Evolutionary conservation across 2,797 vertebrate genomes (phyloP).

Genomic region (Scolopax rusticola): DNA sequence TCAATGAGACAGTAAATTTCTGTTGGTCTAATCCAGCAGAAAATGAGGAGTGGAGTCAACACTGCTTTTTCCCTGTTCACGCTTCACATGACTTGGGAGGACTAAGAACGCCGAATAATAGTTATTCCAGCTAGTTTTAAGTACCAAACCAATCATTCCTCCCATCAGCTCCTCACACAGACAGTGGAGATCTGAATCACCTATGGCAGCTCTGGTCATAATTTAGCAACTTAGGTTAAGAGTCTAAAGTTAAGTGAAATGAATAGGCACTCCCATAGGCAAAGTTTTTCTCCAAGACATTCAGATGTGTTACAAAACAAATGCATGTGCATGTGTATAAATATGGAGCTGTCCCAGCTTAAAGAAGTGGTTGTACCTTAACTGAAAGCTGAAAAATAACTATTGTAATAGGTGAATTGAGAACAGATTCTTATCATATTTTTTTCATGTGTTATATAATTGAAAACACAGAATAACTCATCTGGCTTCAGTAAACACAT

Average conservation of each 20-base stretch:
- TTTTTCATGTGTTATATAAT: background rate
- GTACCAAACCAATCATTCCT: background rate
- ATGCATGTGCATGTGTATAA: background rate
- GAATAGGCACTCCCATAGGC: background rate
- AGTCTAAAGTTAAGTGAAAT: background rate
- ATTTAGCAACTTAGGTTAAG: background rate
- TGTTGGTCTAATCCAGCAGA: background rate
- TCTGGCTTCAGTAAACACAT: background rate
- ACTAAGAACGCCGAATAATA: background rate
- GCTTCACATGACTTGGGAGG: rapidly evolving
- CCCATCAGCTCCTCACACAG: background rate
- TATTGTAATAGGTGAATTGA: background rate
- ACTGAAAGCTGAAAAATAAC: background rate
- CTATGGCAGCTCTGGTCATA: background rate
- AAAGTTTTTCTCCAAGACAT: background rate
- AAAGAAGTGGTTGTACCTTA: background rate
- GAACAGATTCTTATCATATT: background rate
- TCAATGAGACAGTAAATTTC: background rate
- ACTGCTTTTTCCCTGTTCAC: background rate
- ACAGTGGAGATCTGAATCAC: background rate
- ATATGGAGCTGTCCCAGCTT: background rate
- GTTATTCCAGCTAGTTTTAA: background rate
- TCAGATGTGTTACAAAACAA: background rate
- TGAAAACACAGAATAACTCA: background rate
- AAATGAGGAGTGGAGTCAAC: background rate